Base-by-base conservation (phyloP, 2,797 vertebrate genomes). In the Chromis chromis region DNA sequence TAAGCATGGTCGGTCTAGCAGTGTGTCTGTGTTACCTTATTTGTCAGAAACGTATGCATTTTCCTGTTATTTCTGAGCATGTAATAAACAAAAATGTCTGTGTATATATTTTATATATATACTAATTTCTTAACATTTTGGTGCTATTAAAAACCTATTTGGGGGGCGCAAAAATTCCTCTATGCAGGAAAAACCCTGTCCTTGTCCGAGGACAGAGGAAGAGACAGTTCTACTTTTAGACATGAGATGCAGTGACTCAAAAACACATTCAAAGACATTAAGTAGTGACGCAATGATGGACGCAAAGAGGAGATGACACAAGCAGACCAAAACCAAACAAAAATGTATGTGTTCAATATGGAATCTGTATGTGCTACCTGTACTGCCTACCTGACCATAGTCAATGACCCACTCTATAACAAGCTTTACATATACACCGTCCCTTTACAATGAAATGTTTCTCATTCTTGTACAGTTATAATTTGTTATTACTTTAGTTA, bases 231-330 rank as follows among this genome's bases (percentile, higher is more conserved):
- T n/a, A 13, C 40, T 42, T 25, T 60, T 57, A 25, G n/a, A 53
- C 50, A 63, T 50, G 13, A 66, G 68, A 55, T 54, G 46, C 42
- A 64, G 44, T 12, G 22, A 68, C 58, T 67, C 16, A 62, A n/a
- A 65, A 55, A 71, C 36, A 75, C 49, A 72, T 69, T 65, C 44
- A 68, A 62, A 67, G 13, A 66, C 31, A 54, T 31, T 16, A 55
- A 21, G 58, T 4, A 6, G 48, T 62, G 24, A 75, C 44, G 46
- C 3, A 1, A 14, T 21, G 16, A 54, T 1, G 27, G 11, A 61
- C 28, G 21, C 42, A 25, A 22, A 16, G 6, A 76, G 70, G 3
- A 42, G 28, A 67, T 4, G 33, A 55, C 21, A 25, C 19, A 33
- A 13, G 1, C 19, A 69, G 4, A 60, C 17, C 4, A 24, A 40